These are phyloP conservation scores for Gastrophysa polygoni DNA, from an alignment of 2,888 invertebrate species.

Conservation along the genomic window DNA sequence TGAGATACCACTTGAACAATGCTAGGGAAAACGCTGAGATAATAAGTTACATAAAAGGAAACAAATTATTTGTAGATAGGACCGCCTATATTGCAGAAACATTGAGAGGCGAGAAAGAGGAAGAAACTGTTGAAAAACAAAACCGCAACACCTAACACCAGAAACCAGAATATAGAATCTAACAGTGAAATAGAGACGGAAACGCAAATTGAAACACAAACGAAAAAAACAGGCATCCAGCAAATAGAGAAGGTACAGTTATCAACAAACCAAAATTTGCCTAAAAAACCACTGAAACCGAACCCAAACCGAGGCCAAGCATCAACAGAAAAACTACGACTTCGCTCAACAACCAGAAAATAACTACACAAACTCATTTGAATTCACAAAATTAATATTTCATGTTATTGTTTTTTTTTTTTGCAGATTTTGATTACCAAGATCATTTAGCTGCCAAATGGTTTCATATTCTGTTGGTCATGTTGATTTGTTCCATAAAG, in stretches of 20 bases:
- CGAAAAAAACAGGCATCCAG: not conserved
- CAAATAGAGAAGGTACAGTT: not conserved
- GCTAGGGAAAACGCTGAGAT: not conserved
- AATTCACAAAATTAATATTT: not conserved
- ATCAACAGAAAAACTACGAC: conserved; percentile 4
- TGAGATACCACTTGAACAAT: not conserved
- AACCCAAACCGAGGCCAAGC: not conserved
- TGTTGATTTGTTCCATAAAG: too few relatives aligned
- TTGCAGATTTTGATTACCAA: too few relatives aligned
- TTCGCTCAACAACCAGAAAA: conserved; percentile 11
- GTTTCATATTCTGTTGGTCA: too few relatives aligned
- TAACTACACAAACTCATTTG: not conserved
- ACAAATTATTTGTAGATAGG: not conserved
- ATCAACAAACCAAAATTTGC: not conserved
- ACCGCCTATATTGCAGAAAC: not conserved
- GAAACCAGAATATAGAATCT: not conserved
- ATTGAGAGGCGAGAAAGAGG: not conserved
- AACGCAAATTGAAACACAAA: not conserved
- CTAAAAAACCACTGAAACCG: not conserved
- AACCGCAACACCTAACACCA: not conserved
- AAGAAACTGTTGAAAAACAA: not conserved
- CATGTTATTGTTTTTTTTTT: too few relatives aligned
- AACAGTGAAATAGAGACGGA: not conserved
- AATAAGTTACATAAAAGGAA: not conserved
- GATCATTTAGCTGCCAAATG: too few relatives aligned